phyloP scores from a whole-genome alignment of 2,888 invertebrate species.

The Zonitis immaculata region DNA sequence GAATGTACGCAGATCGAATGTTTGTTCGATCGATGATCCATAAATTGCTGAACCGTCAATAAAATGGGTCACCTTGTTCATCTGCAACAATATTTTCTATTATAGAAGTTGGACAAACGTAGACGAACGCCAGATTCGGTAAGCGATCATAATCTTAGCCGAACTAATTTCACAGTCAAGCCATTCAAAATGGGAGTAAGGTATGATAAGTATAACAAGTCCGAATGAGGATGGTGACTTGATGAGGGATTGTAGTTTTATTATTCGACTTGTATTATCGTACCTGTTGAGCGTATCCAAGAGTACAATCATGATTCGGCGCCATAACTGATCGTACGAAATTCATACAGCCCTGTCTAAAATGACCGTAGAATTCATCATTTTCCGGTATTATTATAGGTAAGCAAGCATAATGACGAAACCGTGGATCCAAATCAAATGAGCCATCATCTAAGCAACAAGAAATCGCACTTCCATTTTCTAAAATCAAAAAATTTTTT shows the following conservation, averaged over 20 bases:
- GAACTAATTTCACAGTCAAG: too few relatives aligned
- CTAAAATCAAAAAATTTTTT: too few relatives aligned
- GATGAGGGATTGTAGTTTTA: too few relatives aligned
- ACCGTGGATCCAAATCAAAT: slow-evolving; percentile 49
- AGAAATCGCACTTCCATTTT: slow-evolving; percentile 64
- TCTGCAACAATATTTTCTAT: slow-evolving; percentile 52
- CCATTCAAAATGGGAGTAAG: too few relatives aligned
- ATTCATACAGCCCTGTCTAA: slow-evolving; percentile 63
- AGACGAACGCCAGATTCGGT: too few relatives aligned
- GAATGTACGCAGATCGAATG: slow-evolving; percentile 56
- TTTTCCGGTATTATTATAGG: slow-evolving; percentile 58
- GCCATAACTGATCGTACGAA: slow-evolving; percentile 67
- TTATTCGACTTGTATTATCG: too few relatives aligned
- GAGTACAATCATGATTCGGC: slow-evolving; percentile 61
- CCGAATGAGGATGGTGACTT: too few relatives aligned
- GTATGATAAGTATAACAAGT: too few relatives aligned
- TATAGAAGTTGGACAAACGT: too few relatives aligned
- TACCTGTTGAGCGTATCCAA: slow-evolving; percentile 69
- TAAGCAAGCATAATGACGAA: slow-evolving; percentile 64
- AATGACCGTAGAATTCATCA: slow-evolving; percentile 59
- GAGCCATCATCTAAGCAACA: slow-evolving; percentile 65
- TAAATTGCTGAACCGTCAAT: slow-evolving; percentile 72
- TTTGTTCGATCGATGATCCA: slow-evolving; percentile 60
- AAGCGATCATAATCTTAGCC: too few relatives aligned
- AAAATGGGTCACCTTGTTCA: slow-evolving; percentile 72